Conservation (phyloP, 2,888 invertebrate genomes). For the Exephanes ischioxanthus region DNA sequence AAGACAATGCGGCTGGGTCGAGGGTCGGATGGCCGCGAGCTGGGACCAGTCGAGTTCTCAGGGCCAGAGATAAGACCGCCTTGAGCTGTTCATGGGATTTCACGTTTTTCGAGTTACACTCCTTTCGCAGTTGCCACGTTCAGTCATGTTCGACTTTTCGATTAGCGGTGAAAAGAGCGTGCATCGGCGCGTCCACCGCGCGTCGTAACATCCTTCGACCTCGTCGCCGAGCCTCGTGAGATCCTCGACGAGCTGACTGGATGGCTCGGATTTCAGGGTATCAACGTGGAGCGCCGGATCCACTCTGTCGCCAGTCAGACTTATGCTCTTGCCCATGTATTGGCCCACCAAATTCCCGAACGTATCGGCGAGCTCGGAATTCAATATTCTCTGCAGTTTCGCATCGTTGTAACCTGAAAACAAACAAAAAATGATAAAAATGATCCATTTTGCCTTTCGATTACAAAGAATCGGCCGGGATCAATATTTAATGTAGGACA, state of each 20-base stretch:
- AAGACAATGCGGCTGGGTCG: constrained; percentile 33
- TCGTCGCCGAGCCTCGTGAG: constrained; percentile 87
- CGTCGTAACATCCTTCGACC: constrained; percentile 89
- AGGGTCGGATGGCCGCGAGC: constrained; percentile 17
- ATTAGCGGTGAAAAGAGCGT: constrained; percentile 92
- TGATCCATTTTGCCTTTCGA: too few species aligned
- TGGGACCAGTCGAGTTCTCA: constrained; percentile 85
- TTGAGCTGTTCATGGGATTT: constrained; percentile 86
- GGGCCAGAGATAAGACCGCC: constrained; percentile 91
- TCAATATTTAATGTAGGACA: not conserved
- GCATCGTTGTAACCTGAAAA: constrained; percentile 85
- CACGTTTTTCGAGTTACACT: constrained; percentile 82
- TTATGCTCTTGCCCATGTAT: constrained; percentile 91
- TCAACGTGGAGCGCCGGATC: constrained; percentile 85
- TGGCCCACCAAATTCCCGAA: constrained; percentile 92
- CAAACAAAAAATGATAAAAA: not conserved
- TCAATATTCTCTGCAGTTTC: not conserved
- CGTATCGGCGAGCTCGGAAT: constrained; percentile 91
- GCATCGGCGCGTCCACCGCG: constrained; percentile 92
- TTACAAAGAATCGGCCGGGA: not conserved
- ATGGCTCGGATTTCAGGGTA: constrained; percentile 84
- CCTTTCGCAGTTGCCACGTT: constrained; percentile 95
- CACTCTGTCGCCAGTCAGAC: constrained; percentile 92
- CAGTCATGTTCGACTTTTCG: constrained; percentile 93
- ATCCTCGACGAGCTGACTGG: constrained; percentile 86